phyloP scores from a whole-genome alignment of 2,113 vertebrate genomes.

The Thinocorus orbignyianus region DNA sequence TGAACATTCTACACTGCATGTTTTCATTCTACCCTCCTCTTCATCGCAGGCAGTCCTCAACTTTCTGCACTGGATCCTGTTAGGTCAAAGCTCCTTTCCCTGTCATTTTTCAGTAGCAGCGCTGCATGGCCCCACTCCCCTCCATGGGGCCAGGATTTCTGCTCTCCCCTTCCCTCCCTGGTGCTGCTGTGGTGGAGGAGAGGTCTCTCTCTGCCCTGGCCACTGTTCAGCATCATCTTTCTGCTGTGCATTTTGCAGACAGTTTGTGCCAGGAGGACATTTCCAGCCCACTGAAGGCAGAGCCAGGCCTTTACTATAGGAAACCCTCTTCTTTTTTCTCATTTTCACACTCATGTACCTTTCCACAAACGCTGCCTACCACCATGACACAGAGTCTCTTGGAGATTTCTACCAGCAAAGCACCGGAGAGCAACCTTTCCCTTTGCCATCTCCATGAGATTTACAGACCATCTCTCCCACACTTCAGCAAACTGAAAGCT shows the following conservation, averaged over 20 bases:
- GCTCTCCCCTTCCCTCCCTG: not conserved
- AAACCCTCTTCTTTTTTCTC: not conserved
- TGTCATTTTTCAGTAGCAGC: not conserved
- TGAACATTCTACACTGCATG: not conserved
- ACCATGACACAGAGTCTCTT: not conserved
- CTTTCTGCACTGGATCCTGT: fast-evolving
- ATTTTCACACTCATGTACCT: not conserved
- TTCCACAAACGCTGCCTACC: fast-evolving
- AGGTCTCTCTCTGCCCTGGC: not conserved
- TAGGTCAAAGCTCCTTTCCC: not conserved
- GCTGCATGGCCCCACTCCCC: not conserved
- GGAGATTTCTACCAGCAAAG: not conserved
- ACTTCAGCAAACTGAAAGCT: not conserved
- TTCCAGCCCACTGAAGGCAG: not conserved
- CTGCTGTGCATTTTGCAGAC: not conserved
- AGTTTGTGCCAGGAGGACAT: not conserved
- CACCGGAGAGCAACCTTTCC: not conserved
- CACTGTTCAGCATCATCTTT: not conserved
- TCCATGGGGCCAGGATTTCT: not conserved
- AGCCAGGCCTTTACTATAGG: not conserved
- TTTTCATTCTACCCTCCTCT: not conserved
- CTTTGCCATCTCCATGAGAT: fast-evolving
- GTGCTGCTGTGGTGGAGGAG: fast-evolving
- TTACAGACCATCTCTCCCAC: not conserved
- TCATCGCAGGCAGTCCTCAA: not conserved